Evolutionary conservation across 2,888 invertebrate genomes (phyloP), one percentile per base, ranked within the genome.

Genomic region (Torymus auratus): DNA sequence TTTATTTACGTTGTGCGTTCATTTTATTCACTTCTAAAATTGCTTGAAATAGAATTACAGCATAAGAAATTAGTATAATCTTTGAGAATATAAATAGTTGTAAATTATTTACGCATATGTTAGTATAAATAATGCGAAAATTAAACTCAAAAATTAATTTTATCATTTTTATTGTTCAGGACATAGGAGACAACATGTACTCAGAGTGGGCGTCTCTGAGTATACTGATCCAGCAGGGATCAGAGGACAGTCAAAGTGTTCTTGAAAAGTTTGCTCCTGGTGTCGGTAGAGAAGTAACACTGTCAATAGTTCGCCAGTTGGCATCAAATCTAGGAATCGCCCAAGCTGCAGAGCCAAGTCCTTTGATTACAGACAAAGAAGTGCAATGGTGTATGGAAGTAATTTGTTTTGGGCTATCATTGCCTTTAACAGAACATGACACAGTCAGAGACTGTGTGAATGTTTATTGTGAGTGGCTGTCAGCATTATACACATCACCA

Each of bases 381-480:
- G 97, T 98, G 68, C 94, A 95, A 89, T 96, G 96, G 96, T 96
- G 96, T 82, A 94, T 96, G 92, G 96, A 96, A 91, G 96, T 96
- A 14, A 95, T 99, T 82, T 96, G 98, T 87, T 98, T 95, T 91
- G 98, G 99, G 0, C 93, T 99, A 4, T 96, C 97, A 14, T 92
- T 99, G 64, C 98, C 98, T 0, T 92, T 99, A 67, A 93, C 94
- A 55, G 98, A 99, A 91, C 97, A 98, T 90, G 98, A 98, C 86
- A 97, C 98, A 0, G 95, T 99, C 72, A 95, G 98, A 84, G 98
- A 98, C 91, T 99, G 98, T 90, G 98, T 98, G 61, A 97, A 97
- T 89, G 96, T 99, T 55, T 99, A 99, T 89, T 98, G 98, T 91
- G 98, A 99, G 88, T 99, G 99, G 99, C 92, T 99, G 84, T 95